These are phyloP conservation scores for Pseudoatta argentina DNA, from an alignment of 1,140 invertebrate species.

Conservation along the genomic window DNA sequence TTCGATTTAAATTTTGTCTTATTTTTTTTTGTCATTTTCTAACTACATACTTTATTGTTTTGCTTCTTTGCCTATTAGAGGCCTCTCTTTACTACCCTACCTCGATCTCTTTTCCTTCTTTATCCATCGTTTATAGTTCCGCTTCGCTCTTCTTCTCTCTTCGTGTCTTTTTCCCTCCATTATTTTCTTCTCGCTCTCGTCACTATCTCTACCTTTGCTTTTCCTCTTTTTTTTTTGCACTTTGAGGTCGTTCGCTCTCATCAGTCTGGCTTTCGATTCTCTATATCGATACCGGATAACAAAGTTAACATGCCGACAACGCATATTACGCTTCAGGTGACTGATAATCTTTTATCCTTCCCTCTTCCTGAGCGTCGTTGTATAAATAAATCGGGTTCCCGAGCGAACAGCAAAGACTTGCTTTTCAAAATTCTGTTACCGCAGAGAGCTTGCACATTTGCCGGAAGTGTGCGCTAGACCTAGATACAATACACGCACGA, in stretches of 20 bases:
- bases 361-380: neutral
- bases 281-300: conserved; percentile 33
- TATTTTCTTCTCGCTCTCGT: conserved; percentile 17
- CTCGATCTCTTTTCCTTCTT: conserved; percentile 12
- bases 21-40: neutral
- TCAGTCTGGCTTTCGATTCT: conserved; percentile 49
- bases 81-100: conserved; percentile 2
- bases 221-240: neutral
- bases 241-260: conserved; percentile 14
- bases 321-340: conserved; percentile 54
- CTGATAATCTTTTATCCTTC: conserved; percentile 62
- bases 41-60: conserved; percentile 27
- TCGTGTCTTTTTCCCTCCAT: conserved; percentile 22
- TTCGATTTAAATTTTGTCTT: neutral
- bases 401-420: neutral
- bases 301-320: conserved; percentile 65
- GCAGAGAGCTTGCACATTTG: neutral
- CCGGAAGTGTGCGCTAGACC: neutral
- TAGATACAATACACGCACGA: neutral
- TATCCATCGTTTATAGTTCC: neutral
- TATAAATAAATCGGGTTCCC: conserved; percentile 49
- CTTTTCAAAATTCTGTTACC: conserved; percentile 18
- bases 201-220: neutral
- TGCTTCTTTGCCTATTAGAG: neutral
- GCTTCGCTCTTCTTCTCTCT: neutral